Conservation (phyloP, 2,888 invertebrate genomes). For the Lithodes maja region DNA sequence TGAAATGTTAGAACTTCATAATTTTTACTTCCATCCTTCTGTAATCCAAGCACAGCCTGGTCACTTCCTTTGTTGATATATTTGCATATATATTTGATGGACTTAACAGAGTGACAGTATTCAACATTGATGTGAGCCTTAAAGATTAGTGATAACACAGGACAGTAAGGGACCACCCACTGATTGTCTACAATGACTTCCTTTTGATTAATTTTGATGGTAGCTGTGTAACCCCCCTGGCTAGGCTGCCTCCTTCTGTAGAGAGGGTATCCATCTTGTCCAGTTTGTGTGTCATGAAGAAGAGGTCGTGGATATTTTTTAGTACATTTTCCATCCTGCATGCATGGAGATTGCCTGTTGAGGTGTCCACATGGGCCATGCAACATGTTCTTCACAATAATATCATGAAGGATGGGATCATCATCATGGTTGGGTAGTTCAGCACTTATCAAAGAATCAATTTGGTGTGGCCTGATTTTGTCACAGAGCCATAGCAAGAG, state of each 20-base stretch:
- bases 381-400: not conserved
- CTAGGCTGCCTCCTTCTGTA: not conserved
- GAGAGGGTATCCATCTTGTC: not conserved
- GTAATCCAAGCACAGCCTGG: not conserved
- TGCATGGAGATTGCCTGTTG: constrained; percentile 1
- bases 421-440: constrained; percentile 73
- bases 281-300: not conserved
- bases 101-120: not conserved
- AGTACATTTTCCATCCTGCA: constrained; percentile 14
- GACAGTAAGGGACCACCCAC: not conserved
- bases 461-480: constrained; percentile 69
- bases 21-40: not conserved
- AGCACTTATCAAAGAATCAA: constrained; percentile 73
- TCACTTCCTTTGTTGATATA: constrained; percentile 9
- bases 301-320: not conserved
- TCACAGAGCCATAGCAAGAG: constrained; percentile 71
- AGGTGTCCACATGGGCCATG: not conserved
- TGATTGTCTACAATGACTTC: constrained; percentile 1
- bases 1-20: not conserved
- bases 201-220: not conserved
- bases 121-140: constrained; percentile 18
- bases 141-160: not conserved
- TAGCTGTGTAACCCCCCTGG: not conserved
- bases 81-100: constrained; percentile 22
- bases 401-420: not conserved